These are phyloP conservation scores for Papilio elwesi DNA, from an alignment of 2,888 invertebrate species.

Conservation along the genomic window DNA sequence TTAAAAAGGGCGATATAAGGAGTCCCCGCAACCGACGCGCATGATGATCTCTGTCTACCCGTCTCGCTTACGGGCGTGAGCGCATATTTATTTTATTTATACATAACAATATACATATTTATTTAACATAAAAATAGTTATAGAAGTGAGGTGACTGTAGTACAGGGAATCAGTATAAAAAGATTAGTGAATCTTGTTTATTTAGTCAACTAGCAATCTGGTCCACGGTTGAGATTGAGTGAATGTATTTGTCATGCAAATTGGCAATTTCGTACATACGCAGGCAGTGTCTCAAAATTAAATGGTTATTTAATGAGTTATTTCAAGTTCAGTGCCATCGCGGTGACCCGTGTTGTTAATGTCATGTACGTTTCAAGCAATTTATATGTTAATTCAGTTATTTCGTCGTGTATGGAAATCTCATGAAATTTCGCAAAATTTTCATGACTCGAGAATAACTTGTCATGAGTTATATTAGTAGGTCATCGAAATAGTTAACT, in stretches of 20 bases:
- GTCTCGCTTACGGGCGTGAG: too few species aligned
- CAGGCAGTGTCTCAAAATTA: constrained; percentile 2
- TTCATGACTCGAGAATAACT: background rate
- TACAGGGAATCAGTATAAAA: background rate
- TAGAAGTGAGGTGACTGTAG: background rate
- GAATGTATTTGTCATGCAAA: constrained; percentile 30
- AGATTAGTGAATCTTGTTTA: constrained; percentile 17
- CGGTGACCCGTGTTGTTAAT: constrained; percentile 4
- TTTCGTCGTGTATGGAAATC: background rate
- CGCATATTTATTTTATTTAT: too few species aligned
- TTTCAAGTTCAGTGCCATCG: constrained; percentile 12
- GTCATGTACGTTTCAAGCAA: constrained; percentile 6
- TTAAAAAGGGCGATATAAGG: too few species aligned
- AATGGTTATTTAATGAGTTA: constrained; percentile 22
- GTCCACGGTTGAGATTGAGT: constrained; percentile 18
- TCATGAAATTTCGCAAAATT: background rate
- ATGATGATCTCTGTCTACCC: too few species aligned
- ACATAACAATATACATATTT: too few species aligned
- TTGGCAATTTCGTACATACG: constrained; percentile 32
- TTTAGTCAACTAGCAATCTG: constrained; percentile 24
- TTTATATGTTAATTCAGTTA: constrained; percentile 17
- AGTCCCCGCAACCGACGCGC: too few species aligned
- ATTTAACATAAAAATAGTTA: too few species aligned
- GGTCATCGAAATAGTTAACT: too few species aligned
- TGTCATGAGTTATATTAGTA: background rate